Base-by-base conservation (phyloP, 1,140 invertebrate genomes). In the Anthonomus grandis region DNA sequence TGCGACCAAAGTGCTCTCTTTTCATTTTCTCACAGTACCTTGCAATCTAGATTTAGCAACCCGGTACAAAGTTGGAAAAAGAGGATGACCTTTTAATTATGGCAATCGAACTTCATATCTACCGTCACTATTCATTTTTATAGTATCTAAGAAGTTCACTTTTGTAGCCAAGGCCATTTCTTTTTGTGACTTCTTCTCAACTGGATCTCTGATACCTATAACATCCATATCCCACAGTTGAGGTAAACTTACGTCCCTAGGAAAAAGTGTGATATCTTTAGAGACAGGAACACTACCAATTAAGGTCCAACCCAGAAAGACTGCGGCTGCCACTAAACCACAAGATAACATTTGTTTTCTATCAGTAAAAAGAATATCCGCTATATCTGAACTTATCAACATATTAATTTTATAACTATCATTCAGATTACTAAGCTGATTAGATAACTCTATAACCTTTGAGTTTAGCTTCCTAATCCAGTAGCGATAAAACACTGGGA, bases 241-340 rank as follows among this genome's bases (percentile, higher is more conserved):
- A 21, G 5, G 45, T 1, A 59, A 24, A 8, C 18, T 24, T 12
- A 6, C 18, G 9, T 9, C 22, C 8, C 21, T 37, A 21, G 23
- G 13, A 18, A 44, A 31, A 1, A 59, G 13, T 54, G 23, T 31
- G 5, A 37, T 12, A 3, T 27, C 12, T 12, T 4, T 18, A 27
- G 9, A 3, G 1, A 42, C 4, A 19, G 46, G 61, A 18, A 54
- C 22, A 62, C 66, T 69, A 6, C 65, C 71, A 19, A 46, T 45
- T 6, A 74, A 13, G 4, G 63, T 68, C 70, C 68, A 75, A 2
- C 69, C 72, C 1, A 74, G 50, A 9, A 55, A 22, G 1, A 69
- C 71, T 51, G 75, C 65, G 1, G 69, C n/a, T 15, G 65, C 69
- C 8, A 68, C 60, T 10, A 74, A 48, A 1, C 70, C 69, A 46